These are phyloP conservation scores for Sebastolobus alascanus DNA, from an alignment of 2,797 vertebrate genomes.

Conservation along the genomic window DNA sequence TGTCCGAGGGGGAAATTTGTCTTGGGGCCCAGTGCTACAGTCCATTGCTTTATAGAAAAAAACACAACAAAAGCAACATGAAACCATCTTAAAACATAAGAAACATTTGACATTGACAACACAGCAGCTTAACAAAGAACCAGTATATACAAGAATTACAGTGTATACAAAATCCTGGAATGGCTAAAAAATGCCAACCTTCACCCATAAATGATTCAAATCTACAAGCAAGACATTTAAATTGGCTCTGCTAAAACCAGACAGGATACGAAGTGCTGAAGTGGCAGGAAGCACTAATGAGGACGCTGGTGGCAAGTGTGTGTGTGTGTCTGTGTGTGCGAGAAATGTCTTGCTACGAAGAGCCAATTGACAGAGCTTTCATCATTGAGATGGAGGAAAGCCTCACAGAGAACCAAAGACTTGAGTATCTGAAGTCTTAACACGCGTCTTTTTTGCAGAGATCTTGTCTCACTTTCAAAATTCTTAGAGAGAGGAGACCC, in stretches of 20 bases:
- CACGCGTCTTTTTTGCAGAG: constrained; percentile 8
- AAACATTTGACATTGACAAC: background rate
- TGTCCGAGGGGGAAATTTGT: background rate
- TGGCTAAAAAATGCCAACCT: constrained; percentile 34
- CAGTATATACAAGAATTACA: background rate
- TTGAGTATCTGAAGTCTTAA: constrained; percentile 9
- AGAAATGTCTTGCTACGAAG: constrained; percentile 11
- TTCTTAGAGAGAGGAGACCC: constrained; percentile 6
- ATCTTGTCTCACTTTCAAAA: constrained; percentile 13
- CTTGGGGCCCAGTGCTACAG: background rate
- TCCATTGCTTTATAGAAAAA: background rate
- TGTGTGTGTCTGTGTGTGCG: constrained; percentile 28
- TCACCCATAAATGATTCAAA: constrained; percentile 61
- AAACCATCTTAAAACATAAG: background rate
- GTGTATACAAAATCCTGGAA: constrained; percentile 18
- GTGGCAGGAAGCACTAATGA: constrained; percentile 70
- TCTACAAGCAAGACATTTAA: constrained; percentile 67
- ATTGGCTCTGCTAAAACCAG: constrained; percentile 58
- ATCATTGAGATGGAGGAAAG: constrained; percentile 36
- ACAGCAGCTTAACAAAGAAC: background rate
- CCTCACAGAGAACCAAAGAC: constrained; percentile 12
- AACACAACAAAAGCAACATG: background rate
- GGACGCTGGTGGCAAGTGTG: constrained; percentile 58
- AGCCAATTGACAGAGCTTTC: constrained; percentile 52
- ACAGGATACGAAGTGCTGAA: constrained; percentile 65